Base-by-base conservation (phyloP, 2,888 invertebrate species). In the Alcis repandata region DNA sequence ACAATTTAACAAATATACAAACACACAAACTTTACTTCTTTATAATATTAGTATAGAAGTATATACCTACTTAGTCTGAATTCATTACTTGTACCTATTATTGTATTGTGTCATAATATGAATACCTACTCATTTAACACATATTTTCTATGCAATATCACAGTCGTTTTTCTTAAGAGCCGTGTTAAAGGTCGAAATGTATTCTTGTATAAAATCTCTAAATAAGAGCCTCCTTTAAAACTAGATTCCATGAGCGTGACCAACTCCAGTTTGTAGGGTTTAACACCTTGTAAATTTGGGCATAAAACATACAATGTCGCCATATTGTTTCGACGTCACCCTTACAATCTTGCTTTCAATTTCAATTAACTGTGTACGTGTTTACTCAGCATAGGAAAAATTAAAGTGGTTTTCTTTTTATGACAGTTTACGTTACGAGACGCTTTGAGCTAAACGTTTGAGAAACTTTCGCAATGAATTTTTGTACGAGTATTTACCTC, bases 261-360 rank as follows among this genome's bases (percentile, higher is more conserved):
- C 78, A 70, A 72, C 68, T 41, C 77, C 75, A 76, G 80, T 78
- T 80, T 73, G 79, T 75, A 53, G 71, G 90, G 86, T 87, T 91
- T 90, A 90, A 78, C 84, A 87, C 87, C 83, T 88, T 88, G 85
- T 91, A 91, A 91, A 91, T 91, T 84, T 83, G 53, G 71, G 74
- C 82, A 85, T 90, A 90, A 91, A 91, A 88, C 80, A 85, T 87
- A 92, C 91, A 90, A 88, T 89, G 90, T 91, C 82, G 86, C 78
- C 74, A 68, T 77, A 74, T 79, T 79, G 81, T 84, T 86, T 82
- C 69, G 80, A 36, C 57, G 63, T 43, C 46, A 78, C 70, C 71
- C 68, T 71, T 77, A 80, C 82, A 80, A 78, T 84, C 79, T 80
- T 82, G 80, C 77, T 74, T 75, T 78, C 63, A 66, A 72, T 76